These are phyloP conservation scores for Sturnira hondurensis DNA, from an alignment of 2,113 vertebrate species.

Conservation along the genomic window DNA sequence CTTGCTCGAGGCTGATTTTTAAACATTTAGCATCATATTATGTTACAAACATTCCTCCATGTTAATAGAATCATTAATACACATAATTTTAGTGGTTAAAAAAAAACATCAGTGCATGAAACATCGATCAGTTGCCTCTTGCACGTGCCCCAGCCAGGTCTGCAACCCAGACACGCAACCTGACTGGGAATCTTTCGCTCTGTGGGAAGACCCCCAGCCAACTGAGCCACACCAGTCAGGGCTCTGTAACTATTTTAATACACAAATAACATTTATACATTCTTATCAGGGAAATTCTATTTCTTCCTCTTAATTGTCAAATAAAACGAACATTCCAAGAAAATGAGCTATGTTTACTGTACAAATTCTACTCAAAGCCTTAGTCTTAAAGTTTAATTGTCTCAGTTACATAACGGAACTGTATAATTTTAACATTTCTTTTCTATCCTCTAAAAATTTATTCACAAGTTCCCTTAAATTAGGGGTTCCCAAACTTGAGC, in stretches of 20 bases:
- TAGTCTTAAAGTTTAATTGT: neutral
- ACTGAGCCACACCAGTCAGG: too few relatives aligned
- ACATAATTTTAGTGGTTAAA: neutral
- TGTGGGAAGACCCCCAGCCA: too few relatives aligned
- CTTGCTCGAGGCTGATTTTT: neutral
- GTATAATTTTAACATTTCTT: neutral
- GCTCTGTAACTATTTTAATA: neutral
- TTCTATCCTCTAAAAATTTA: slow-evolving; percentile 16
- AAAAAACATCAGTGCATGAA: too few relatives aligned
- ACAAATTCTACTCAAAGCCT: neutral
- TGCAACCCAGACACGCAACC: too few relatives aligned
- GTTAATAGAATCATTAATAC: neutral
- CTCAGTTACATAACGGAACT: neutral
- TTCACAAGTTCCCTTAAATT: neutral
- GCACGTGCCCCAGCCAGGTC: too few relatives aligned
- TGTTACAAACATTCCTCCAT: neutral
- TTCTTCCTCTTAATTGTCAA: neutral
- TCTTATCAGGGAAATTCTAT: neutral
- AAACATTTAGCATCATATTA: neutral
- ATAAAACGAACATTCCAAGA: slow-evolving; percentile 2
- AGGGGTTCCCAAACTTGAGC: neutral
- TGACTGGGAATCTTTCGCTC: too few relatives aligned
- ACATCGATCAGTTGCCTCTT: too few relatives aligned
- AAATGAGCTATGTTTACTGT: neutral
- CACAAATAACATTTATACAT: neutral